Evolutionary conservation across 1,140 invertebrate genomes (phyloP), one percentile per base, ranked within the genome.

Genomic region (Listronotus bonariensis): DNA sequence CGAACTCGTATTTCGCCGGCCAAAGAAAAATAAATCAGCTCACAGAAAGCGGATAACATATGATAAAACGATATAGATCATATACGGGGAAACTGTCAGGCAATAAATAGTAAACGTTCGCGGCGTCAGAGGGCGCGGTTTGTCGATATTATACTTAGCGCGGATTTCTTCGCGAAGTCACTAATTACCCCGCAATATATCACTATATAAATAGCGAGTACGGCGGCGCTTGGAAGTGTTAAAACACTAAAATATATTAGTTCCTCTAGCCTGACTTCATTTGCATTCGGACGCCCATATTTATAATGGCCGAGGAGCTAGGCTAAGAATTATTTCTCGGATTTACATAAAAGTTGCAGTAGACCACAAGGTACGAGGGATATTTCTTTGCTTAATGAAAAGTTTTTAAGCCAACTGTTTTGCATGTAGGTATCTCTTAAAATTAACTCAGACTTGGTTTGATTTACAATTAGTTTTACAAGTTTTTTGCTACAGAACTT

Each of bases 211-310:
- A 76, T 72, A 74, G 72, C 69, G 72, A 66, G 67, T 74, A 68
- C 70, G 63, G 68, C 70, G 72, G 68, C 70, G 72, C 72, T 71
- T 57, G 43, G 56, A 72, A 74, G 72, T 75, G 75, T 76, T 76
- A 74, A 73, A 74, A 72, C 71, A 76, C 70, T 75, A 69, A 75
- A 75, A 76, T 76, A 76, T 76, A 76, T 76, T 75, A 74, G 72
- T 72, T 73, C 71, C 72, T 71, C 68, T 52, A 34, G 48, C 36
- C 43, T 9, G 45, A 63, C 71, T 72, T 76, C 72, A 75, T 76
- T 76, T 76, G 72, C 73, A 76, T 76, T 61, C 62, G 65, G 66
- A 65, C 72, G 66, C 70, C 68, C 70, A 73, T 74, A 72, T 74
- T 74, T 74, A 74, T 74, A 73, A 73, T 70, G 69, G 69, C 17